Evolutionary conservation across 2,113 vertebrate genomes (phyloP), one percentile per base, ranked within the genome.

Genomic region (Periophthalmus modestus): DNA sequence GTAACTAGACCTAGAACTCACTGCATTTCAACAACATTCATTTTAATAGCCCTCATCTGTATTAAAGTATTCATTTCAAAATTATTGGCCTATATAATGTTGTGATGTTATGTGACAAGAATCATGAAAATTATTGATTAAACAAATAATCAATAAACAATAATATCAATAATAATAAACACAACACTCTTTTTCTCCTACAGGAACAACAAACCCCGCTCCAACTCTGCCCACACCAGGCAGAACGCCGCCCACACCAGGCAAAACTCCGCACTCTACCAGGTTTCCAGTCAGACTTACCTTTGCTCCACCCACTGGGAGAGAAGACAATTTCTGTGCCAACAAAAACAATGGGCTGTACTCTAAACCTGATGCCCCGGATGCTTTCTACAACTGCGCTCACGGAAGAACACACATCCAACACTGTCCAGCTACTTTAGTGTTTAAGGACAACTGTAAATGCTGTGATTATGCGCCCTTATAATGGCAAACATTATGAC

Each of bases 311-410:
- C 1, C 57, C n/a, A 23, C 5, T 0, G 2, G 10, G 6, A 50
- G 74, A 4, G 57, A 15, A 11, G 14, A 16, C 10, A 72, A 79
- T 33, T 93, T 90, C 73, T 93, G 93, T 77, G 68, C 65, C 0
- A 75, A 58, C 36, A 90, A 82, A 73, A 0, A 0, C 0, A 78
- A 21, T 3, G 92, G 92, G 0, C 0, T 90, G 28, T 89, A 92
- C 52, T 23, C 79, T 57, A 90, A 93, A 76, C 79, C 75, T 9
- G 73, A 73, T 15, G 16, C 73, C 7, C 69, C 36, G 0, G 21
- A 11, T 18, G 76, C 77, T 15, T 93, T 87, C 74, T 91, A 89
- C 80, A 79, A 1, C 0, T 94, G 93, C 82, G 73, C 23, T 23
- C 48, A 77, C 0, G 84, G 81, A 2, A 54, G 59, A 1, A 86